Evolutionary conservation across 2,113 vertebrate genomes (phyloP), one percentile per base, ranked within the genome.

Genomic region (Platanista minor): DNA sequence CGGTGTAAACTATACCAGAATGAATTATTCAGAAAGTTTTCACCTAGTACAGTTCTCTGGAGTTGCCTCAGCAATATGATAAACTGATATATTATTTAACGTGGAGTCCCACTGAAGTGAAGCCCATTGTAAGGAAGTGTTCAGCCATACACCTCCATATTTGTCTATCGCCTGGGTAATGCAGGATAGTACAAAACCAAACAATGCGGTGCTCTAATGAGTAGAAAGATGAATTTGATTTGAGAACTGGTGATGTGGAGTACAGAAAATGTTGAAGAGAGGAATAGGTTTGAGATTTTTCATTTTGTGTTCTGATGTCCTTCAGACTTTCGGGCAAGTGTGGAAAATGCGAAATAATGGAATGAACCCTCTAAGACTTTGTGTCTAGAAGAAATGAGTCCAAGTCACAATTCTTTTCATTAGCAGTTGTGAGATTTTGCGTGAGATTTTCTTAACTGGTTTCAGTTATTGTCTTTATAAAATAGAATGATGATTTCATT

Each of bases 61-160:
- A 59, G 36, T 85, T 94, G 36, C 71, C 36, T 71, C 27, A 39
- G 29, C 21, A 77, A 43, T 82, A 11, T 75, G 66, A 77, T 72
- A 92, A 92, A 90, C 25, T 82, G 84, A 11, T 89, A 54, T 33
- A 89, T 94, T 86, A 59, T 86, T 92, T 95, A 89, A 21, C 20
- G 62, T 59, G 43, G 36, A 82, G 75, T 82, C 27, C 59, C 36
- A 49, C 15, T 66, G 15, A 54, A 31, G 5, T 36, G 69, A 91
- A 84, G 41, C 39, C 25, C 17, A 15, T 59, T 33, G 83, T 82
- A 33, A 27, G 67, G 41, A 39, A 67, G 29, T 64, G 36, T 39
- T 7, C 7, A 33, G 61, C 64, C 10, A 57, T 36, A 52, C 54
- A 20, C 54, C 33, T 91, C 39, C 29, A 29, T 41, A 43, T 13